Evolutionary conservation across 2,888 invertebrate species (phyloP).

Genomic region (Sesia apiformis): DNA sequence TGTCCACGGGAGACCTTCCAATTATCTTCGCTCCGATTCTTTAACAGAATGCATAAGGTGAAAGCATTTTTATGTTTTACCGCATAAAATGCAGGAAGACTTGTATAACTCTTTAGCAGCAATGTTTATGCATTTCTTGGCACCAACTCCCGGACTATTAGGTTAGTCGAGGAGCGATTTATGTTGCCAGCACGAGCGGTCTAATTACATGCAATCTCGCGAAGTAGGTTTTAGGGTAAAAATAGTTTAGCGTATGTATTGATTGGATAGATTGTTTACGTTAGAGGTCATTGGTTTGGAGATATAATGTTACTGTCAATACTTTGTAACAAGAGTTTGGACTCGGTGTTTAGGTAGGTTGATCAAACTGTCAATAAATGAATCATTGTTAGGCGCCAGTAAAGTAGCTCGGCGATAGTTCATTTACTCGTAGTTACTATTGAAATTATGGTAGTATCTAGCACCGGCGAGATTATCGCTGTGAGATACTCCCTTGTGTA

Average conservation of each 20-base stretch:
- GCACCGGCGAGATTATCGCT: too few relatives aligned
- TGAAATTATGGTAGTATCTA: too few relatives aligned
- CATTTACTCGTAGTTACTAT: too few relatives aligned
- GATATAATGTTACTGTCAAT: not conserved
- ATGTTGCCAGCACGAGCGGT: constrained; percentile 27
- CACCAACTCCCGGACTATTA: constrained; percentile 38
- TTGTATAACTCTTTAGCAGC: constrained; percentile 17
- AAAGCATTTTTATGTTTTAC: constrained; percentile 37
- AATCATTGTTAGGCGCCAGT: too few relatives aligned
- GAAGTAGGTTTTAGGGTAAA: constrained; percentile 35
- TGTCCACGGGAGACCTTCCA: constrained; percentile 16
- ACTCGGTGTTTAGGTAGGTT: too few relatives aligned
- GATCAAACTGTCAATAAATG: too few relatives aligned
- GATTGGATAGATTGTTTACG: constrained; percentile 36
- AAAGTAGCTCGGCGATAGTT: too few relatives aligned
- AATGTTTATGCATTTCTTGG: constrained; percentile 50
- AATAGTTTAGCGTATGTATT: constrained; percentile 31
- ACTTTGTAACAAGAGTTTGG: not conserved
- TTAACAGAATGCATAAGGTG: constrained; percentile 28
- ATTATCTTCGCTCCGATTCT: constrained; percentile 38
- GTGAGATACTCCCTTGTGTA: too few relatives aligned
- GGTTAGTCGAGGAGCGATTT: constrained; percentile 49
- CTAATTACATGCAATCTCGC: constrained; percentile 40
- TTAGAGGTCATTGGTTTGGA: constrained; percentile 29
- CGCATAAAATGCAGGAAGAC: constrained; percentile 40